Evolutionary conservation across 2,888 invertebrate genomes (phyloP).

Genomic region (Ormyrus nitidulus): DNA sequence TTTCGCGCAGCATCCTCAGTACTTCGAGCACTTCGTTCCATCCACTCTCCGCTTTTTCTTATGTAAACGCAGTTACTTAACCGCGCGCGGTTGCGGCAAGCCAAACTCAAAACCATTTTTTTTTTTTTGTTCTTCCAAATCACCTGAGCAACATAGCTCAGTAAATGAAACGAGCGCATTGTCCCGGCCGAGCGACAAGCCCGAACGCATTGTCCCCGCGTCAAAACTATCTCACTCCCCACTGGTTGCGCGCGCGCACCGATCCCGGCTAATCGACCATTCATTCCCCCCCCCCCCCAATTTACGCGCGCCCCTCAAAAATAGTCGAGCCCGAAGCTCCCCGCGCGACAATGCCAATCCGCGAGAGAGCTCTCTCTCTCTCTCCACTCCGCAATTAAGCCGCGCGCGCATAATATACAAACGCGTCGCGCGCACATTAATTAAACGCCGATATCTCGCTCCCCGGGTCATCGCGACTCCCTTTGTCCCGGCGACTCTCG

Average conservation of each 20-base stretch:
- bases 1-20: no score
- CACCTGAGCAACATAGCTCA: no score
- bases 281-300: background rate
- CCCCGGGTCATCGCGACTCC: slow-evolving; percentile 7
- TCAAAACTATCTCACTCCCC: slow-evolving; percentile 14
- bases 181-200: background rate
- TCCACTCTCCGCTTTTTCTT: no score
- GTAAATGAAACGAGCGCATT: slow-evolving; percentile 14
- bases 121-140: no score
- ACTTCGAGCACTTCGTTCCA: no score
- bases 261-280: background rate
- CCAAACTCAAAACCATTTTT: no score
- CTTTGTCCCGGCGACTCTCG: slow-evolving; percentile 16
- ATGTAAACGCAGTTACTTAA: no score
- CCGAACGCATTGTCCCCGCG: background rate
- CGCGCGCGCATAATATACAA: slow-evolving; percentile 36
- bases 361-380: background rate
- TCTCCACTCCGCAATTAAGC: slow-evolving; percentile 35
- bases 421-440: slow-evolving; percentile 13
- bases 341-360: slow-evolving; percentile 13
- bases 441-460: slow-evolving; percentile 1
- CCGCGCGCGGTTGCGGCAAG: no score
- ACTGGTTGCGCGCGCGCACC: no score
- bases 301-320: background rate
- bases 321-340: background rate